Evolutionary conservation across 1,140 invertebrate genomes (phyloP), one percentile per base, ranked within the genome.

Genomic region (Nomia melanderi): DNA sequence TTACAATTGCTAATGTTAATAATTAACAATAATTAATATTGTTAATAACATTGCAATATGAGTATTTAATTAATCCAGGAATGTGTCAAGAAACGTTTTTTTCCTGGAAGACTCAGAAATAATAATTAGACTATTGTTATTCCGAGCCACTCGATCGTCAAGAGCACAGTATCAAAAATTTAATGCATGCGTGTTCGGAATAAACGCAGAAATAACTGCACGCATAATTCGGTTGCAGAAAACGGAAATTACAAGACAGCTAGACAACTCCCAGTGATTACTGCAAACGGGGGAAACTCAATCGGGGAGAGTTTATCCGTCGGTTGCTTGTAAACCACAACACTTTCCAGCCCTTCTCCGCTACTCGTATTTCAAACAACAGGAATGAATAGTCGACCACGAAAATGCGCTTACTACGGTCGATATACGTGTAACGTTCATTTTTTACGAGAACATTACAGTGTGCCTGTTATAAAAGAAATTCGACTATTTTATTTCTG

Each of bases 331-430:
- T 67, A 79, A 85, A 85, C 79, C 83, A 56, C 79, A 81, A 62
- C 76, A 79, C 83, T 85, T 85, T 85, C 83, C 76, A 85, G 76
- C 60, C 57, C 69, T 64, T 59, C 47, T 70, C 67, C 20, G 82
- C 78, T 78, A 82, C 79, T 85, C 79, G 65, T 39, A 70, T 85
- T 85, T 85, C 82, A 85, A 44, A 23, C 63, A 44, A 25, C 29
- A 66, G 23, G 56, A 67, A 59, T 36, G 64, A 63, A 74, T 41
- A 76, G 56, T 70, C 59, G 50, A 79, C 78, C 78, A 77, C 73
- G 72, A 79, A 69, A 71, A 79, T 75, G 36, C 31, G 44, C 59
- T 44, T 31, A 12, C 12, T 53, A 39, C n/a, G 25, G 62, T 50
- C 36, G 27, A 9, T 14, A 9, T 73, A 33, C 41, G n/a, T 50